Conservation (phyloP, 2,888 invertebrate species). For the Agriopis marginaria region DNA sequence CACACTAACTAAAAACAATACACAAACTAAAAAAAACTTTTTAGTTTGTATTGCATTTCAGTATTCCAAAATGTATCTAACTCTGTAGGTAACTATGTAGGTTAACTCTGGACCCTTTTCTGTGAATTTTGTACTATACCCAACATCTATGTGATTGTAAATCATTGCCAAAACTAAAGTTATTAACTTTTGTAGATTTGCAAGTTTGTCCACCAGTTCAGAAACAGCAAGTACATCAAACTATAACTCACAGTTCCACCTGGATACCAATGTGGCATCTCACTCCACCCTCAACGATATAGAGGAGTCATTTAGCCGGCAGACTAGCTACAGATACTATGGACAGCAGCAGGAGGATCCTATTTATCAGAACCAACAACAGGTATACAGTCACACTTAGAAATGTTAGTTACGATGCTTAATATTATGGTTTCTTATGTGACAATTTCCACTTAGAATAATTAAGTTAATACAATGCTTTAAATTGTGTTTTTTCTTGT, state of each 20-base stretch:
- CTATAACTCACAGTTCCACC: constrained; percentile 76
- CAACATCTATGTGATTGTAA: background rate
- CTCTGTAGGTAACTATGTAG: too few species aligned
- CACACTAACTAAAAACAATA: too few species aligned
- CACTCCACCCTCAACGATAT: constrained; percentile 81
- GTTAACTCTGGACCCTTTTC: too few species aligned
- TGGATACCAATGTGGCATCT: constrained; percentile 79
- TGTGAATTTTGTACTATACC: too few species aligned
- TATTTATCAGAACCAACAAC: constrained; percentile 83
- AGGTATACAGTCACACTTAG: constrained; percentile 55
- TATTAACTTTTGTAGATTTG: constrained; percentile 83
- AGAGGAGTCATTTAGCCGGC: constrained; percentile 81
- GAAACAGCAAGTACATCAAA: constrained; percentile 81
- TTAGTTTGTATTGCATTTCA: too few species aligned
- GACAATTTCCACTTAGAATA: too few species aligned
- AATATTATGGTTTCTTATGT: background rate
- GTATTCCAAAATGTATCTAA: too few species aligned
- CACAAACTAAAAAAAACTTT: too few species aligned
- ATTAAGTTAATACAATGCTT: too few species aligned
- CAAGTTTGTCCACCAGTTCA: constrained; percentile 86
- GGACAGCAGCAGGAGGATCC: constrained; percentile 77
- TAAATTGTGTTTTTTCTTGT: too few species aligned
- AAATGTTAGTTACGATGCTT: background rate
- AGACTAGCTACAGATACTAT: constrained; percentile 79
- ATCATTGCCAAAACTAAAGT: background rate